Conservation (phyloP, 2,888 invertebrate species). For the Chrysolina americana region DNA sequence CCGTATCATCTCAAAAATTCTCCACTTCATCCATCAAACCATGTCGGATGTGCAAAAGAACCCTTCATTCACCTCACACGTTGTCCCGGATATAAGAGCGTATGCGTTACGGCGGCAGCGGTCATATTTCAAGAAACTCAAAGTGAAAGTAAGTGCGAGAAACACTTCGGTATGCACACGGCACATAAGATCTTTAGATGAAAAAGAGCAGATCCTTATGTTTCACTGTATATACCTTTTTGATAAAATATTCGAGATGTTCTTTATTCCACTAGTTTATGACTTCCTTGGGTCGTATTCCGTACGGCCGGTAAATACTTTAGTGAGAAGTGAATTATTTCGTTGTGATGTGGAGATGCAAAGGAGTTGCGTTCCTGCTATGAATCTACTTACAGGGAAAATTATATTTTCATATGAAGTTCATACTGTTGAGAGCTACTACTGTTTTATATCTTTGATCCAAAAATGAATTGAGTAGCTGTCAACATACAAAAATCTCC, state of each 20-base stretch:
- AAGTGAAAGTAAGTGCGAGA: conserved; percentile 20
- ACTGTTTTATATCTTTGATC: too few relatives aligned
- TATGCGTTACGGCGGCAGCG: neutral
- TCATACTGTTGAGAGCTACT: too few relatives aligned
- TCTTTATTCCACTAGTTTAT: conserved; percentile 63
- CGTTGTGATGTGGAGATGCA: conserved; percentile 54
- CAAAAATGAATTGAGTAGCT: too few relatives aligned
- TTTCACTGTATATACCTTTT: conserved; percentile 58
- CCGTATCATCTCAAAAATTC: too few relatives aligned
- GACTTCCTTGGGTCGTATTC: conserved; percentile 58
- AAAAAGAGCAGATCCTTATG: conserved; percentile 22
- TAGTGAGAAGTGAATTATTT: conserved; percentile 58
- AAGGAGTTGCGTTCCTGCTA: neutral
- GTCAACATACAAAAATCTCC: too few relatives aligned
- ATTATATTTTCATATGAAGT: neutral
- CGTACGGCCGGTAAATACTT: conserved; percentile 61
- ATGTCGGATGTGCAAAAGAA: neutral
- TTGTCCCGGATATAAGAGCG: neutral
- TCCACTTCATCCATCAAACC: neutral
- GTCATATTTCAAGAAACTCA: conserved; percentile 15
- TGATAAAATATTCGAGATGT: conserved; percentile 64
- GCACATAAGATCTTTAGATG: conserved; percentile 24
- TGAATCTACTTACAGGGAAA: neutral
- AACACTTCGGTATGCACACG: conserved; percentile 22
- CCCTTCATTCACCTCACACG: neutral